Conservation (phyloP, 2,113 vertebrate genomes). For the Hippocampus guttulatus region DNA sequence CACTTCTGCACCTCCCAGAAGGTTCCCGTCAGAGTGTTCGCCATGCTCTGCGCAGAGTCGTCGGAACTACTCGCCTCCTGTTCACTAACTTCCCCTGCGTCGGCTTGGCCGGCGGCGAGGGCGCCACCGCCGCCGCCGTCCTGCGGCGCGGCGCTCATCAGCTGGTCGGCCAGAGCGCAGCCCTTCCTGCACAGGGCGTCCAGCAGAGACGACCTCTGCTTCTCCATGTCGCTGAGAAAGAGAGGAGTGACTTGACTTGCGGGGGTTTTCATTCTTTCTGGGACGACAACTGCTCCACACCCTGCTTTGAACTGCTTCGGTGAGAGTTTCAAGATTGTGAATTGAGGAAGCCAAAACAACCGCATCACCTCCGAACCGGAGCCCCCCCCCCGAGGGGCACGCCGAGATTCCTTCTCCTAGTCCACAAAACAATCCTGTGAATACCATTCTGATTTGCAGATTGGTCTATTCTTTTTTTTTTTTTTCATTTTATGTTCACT, state of each 20-base stretch:
- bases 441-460: too few relatives aligned
- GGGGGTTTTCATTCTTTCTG: too few relatives aligned
- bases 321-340: too few relatives aligned
- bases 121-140: slow-evolving; percentile 78
- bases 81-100: slow-evolving; percentile 7
- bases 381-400: too few relatives aligned
- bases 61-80: slow-evolving; percentile 76
- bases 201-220: slow-evolving; percentile 88
- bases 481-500: too few relatives aligned
- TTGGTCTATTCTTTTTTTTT: too few relatives aligned
- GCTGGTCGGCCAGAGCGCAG: slow-evolving; percentile 84
- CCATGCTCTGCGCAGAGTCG: slow-evolving; percentile 72
- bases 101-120: neutral
- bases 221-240: slow-evolving; percentile 90
- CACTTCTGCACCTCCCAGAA: slow-evolving; percentile 97
- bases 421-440: too few relatives aligned
- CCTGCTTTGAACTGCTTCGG: too few relatives aligned
- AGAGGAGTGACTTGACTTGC: neutral
- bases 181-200: slow-evolving; percentile 94
- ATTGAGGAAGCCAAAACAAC: too few relatives aligned
- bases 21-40: slow-evolving; percentile 77
- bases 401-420: too few relatives aligned
- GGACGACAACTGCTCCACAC: too few relatives aligned
- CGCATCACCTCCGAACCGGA: too few relatives aligned
- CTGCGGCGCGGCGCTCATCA: slow-evolving; percentile 74